phyloP scores from a whole-genome alignment of 2,797 vertebrate species.

The Cyprinodon diabolis region DNA sequence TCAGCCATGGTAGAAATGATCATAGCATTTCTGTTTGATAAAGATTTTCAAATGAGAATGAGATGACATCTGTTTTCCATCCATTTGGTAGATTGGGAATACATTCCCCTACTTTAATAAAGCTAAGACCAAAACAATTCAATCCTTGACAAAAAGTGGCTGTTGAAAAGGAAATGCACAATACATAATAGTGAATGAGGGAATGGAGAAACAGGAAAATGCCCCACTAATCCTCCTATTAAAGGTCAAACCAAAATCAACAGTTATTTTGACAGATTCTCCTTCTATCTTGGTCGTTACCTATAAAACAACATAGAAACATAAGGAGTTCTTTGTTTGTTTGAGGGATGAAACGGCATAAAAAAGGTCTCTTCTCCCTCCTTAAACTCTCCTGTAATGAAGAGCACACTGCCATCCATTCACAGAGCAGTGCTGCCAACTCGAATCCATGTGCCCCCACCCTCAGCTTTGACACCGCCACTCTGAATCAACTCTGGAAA shows the following conservation, averaged over 20 bases:
- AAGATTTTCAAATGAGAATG: background rate
- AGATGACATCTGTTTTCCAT: too few species aligned
- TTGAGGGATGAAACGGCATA: slow-evolving; percentile 19
- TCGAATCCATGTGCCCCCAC: slow-evolving; percentile 55
- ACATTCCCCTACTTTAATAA: background rate
- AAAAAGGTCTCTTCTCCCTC: slow-evolving; percentile 13
- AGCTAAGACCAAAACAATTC: too few species aligned
- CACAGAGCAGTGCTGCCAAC: slow-evolving; percentile 60
- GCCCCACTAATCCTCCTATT: too few species aligned
- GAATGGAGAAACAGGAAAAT: too few species aligned
- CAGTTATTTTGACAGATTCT: background rate
- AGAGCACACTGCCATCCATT: slow-evolving; percentile 76
- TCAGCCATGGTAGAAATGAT: too few species aligned
- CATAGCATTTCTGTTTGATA: background rate
- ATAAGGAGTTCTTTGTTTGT: slow-evolving; percentile 11
- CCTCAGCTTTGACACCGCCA: slow-evolving; percentile 58
- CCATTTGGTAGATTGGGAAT: background rate
- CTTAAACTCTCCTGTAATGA: slow-evolving; percentile 61
- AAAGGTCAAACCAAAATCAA: too few species aligned
- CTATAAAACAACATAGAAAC: background rate
- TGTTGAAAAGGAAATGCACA: too few species aligned
- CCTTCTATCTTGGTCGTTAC: background rate
- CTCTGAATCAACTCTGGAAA: slow-evolving; percentile 66
- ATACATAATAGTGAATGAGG: too few species aligned
- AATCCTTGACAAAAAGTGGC: too few species aligned